Base-by-base conservation (phyloP, 2,888 invertebrate genomes). In the Anoncus sp. region DNA sequence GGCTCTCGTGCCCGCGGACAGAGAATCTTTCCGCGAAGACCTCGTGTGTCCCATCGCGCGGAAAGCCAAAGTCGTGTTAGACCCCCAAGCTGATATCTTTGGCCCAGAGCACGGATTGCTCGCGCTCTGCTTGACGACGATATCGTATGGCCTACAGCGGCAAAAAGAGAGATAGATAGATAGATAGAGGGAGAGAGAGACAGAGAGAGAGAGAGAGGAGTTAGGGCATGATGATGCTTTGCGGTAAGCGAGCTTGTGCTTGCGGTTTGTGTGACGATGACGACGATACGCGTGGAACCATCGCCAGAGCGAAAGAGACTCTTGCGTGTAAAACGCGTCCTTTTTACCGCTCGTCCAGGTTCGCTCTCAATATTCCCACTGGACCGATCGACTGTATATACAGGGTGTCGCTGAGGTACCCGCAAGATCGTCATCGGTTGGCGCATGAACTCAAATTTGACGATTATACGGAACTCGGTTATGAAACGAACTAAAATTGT, bases 31-130 rank as follows among this genome's bases (percentile, higher is more conserved):
- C 79, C 77, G 60, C 63, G 74, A 77, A 66, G 75, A 78, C 75
- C 81, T 81, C 49, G 60, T 70, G 84, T 84, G 84, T 83, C 82
- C 80, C 77, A 83, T 69, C 63, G 72, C 55, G 53, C 83, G 84
- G 83, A 85, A 86, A 87, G 85, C 86, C 86, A 86, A 87, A 88
- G 87, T 87, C 88, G 87, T 89, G 89, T 89, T 78, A 72, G 67
- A 67, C 67, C 67, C n/a, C 47, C 67, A 57, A 57, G 60, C 66
- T 67, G 72, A 63, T 82, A 82, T 82, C 79, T 82, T 65, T 47
- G 75, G 53, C 69, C 63, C 69, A 70, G 75, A 59, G 35, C 27
- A 22, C 55, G 60, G 22, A 35, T 38, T 63, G 75, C 67, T 67
- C 66, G 7, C n/a, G n/a, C n/a, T n/a, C 59, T 63, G 66, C 72